Evolutionary conservation across 2,888 invertebrate genomes (phyloP), one percentile per base, ranked within the genome.

Genomic region (Odontocerum albicorne): DNA sequence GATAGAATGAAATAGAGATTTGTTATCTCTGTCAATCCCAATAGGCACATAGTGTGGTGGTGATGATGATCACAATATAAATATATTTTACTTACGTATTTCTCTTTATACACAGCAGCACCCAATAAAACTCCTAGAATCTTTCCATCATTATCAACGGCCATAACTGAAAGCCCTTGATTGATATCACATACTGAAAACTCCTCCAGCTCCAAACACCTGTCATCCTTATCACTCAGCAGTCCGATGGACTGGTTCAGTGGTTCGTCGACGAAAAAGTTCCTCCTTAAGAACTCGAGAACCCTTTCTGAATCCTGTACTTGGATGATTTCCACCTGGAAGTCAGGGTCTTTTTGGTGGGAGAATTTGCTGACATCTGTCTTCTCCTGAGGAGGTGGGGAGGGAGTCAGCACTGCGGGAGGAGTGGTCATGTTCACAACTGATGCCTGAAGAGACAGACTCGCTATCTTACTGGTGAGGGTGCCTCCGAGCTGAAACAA

Each of bases 161-260:
- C 87, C 71, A 85, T 85, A 22, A 83, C 72, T 2, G 85, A 85
- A 7, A 83, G 66, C 6, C 83, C 83, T 57, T 84, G 81, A 2
- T 74, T 69, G 3, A 87, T 64, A 1, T 81, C 74, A 16, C 78
- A 70, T 3, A 68, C 66, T 60, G 84, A 84, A 66, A 83, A 87
- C 1, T 80, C 78, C 62, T 87, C 87, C 16, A 88, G 68, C 62
- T 86, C 86, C 1, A 68, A 49, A 61, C 83, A 83, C 1, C 72
- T 70, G 8, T 73, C 58, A 3, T 70, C 49, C 67, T 65, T 49
- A 68, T 70, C 69, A 4, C 51, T 39, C 62, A 77, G 77, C 1
- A 84, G 67, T 1, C 73, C 72, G 1, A 84, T 70, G 4, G 75
- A 72, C 45, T 77, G 68, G 67, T 85, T 85, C 38, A 85, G 66